A percentile compares a stretch with the other conserved stretches of the same genome.
Conservation (phyloP, 2,113 vertebrate genomes). For the Aegithalos caudatus region DNA sequence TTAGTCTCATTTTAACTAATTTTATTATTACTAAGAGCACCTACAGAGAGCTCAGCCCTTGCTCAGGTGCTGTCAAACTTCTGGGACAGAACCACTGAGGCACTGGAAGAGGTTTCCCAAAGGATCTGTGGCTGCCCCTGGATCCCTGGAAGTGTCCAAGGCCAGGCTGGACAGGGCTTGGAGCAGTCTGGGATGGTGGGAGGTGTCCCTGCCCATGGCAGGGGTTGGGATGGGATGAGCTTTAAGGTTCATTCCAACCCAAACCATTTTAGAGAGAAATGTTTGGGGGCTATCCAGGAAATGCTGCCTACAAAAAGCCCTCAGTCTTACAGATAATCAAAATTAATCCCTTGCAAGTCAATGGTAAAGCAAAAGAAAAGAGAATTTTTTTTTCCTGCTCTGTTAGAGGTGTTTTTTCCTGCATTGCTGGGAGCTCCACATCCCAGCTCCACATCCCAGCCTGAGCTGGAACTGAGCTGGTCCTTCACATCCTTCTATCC, state of each 20-base stretch:
- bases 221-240: rapidly evolving
- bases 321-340: not conserved
- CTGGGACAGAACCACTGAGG: not conserved
- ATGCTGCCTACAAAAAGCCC: not conserved
- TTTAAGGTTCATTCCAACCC: not conserved
- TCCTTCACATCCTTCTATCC: not conserved
- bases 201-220: not conserved
- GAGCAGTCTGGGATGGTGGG: rapidly evolving
- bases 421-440: not conserved
- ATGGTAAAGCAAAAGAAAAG: not conserved
- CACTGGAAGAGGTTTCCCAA: rapidly evolving
- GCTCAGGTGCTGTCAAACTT: not conserved
- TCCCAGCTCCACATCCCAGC: not conserved
- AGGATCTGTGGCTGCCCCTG: not conserved
- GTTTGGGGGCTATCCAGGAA: not conserved
- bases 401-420: not conserved
- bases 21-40: not conserved
- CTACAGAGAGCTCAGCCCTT: not conserved
- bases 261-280: not conserved
- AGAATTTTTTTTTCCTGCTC: not conserved
- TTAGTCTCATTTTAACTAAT: not conserved
- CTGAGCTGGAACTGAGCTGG: not conserved
- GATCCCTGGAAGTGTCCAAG: not conserved
- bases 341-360: not conserved
- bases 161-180: rapidly evolving